A percentile compares a stretch with the other conserved stretches of the same genome.
These are phyloP conservation scores for Trichonephila clavipes DNA, from an alignment of 1,140 invertebrate species.

Conservation along the genomic window DNA sequence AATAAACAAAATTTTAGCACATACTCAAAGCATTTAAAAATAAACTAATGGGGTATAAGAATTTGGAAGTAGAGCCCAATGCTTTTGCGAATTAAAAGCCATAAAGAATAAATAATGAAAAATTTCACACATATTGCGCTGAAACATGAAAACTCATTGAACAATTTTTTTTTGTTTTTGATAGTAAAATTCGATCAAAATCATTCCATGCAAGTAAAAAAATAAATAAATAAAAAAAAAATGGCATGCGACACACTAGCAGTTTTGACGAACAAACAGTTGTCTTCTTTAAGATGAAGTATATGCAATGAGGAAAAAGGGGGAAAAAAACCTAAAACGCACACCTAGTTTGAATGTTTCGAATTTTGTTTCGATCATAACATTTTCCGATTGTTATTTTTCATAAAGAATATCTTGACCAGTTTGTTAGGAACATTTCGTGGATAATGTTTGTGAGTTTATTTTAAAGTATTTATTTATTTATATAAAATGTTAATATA, in stretches of 20 bases:
- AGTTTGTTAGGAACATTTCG: background rate
- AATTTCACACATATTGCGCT: background rate
- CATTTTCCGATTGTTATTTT: background rate
- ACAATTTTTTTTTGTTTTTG: background rate
- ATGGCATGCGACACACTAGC: constrained; percentile 40
- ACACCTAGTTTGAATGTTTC: background rate
- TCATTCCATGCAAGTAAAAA: constrained; percentile 16
- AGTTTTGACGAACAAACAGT: background rate
- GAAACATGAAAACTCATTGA: background rate
- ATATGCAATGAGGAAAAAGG: background rate
- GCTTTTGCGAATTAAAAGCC: constrained; percentile 8
- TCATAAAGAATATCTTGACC: background rate
- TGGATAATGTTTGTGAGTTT: too few species aligned
- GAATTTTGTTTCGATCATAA: background rate
- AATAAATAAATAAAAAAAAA: background rate
- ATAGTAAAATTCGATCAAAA: background rate
- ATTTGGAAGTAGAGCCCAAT: constrained; percentile 5
- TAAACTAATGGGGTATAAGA: background rate
- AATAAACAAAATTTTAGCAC: background rate
- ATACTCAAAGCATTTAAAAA: constrained; percentile 12
- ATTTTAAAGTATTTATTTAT: too few species aligned
- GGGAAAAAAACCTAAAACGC: background rate
- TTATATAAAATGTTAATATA: too few species aligned
- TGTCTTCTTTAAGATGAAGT: background rate
- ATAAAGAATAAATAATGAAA: background rate